phyloP scores from a whole-genome alignment of 2,888 invertebrate genomes.

The Myopa tessellatipennis region DNA sequence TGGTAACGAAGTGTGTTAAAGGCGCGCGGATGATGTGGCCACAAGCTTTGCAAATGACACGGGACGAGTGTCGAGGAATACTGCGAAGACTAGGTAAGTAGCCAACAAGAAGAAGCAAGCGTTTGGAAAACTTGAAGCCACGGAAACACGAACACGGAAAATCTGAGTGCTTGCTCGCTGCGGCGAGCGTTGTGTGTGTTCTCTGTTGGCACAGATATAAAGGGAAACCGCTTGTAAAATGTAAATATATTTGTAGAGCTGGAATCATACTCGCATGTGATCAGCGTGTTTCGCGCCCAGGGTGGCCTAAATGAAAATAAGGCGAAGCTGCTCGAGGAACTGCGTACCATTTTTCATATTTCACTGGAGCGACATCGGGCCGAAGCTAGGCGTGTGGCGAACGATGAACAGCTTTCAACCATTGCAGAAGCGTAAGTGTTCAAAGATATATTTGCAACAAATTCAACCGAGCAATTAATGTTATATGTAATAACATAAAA shows the following conservation, averaged over 20 bases:
- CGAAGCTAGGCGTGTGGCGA: slow-evolving; percentile 90
- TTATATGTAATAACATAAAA: slow-evolving; percentile 42
- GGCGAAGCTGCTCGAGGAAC: slow-evolving; percentile 84
- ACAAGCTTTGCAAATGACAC: slow-evolving; percentile 76
- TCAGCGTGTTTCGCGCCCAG: slow-evolving; percentile 92
- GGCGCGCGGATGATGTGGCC: slow-evolving; percentile 63
- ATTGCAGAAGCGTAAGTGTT: slow-evolving; percentile 87
- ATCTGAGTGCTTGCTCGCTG: slow-evolving; percentile 24
- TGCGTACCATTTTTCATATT: slow-evolving; percentile 85
- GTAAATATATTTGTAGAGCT: slow-evolving; percentile 74
- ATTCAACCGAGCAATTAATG: not conserved
- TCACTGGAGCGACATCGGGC: slow-evolving; percentile 91
- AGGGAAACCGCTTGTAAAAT: slow-evolving; percentile 11
- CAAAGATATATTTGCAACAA: not conserved
- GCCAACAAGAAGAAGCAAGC: slow-evolving; percentile 39
- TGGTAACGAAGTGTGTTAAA: slow-evolving; percentile 45
- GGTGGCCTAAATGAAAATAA: slow-evolving; percentile 87
- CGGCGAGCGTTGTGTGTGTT: not conserved
- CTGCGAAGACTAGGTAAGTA: slow-evolving; percentile 84
- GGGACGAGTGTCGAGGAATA: slow-evolving; percentile 89
- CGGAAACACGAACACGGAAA: slow-evolving; percentile 28
- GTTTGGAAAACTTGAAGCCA: slow-evolving; percentile 33
- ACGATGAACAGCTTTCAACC: slow-evolving; percentile 88
- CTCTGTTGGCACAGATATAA: not conserved
- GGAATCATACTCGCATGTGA: slow-evolving; percentile 90